Conservation (phyloP, 2,888 invertebrate species). For the Ormyrus labotus region DNA sequence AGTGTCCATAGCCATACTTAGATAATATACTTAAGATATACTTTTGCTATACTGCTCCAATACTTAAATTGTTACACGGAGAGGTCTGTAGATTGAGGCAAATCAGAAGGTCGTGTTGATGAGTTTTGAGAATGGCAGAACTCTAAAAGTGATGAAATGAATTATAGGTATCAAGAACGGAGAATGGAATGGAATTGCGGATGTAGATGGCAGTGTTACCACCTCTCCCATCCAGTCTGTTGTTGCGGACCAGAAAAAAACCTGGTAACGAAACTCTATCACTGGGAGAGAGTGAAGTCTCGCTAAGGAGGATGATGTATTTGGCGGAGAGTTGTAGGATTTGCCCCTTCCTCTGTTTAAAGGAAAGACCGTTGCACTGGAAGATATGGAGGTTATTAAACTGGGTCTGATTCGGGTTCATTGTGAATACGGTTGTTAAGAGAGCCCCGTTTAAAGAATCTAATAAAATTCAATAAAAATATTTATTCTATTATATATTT, state of each 20-base stretch:
- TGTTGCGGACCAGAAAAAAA: constrained; percentile 18
- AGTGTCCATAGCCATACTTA: too few relatives aligned
- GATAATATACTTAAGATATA: too few relatives aligned
- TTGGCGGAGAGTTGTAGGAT: not conserved
- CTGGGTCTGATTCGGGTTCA: too few relatives aligned
- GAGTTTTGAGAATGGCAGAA: constrained; percentile 15
- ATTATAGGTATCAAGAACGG: not conserved
- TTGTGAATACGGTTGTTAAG: too few relatives aligned
- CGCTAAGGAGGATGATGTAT: constrained; percentile 19
- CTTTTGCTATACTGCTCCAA: too few relatives aligned
- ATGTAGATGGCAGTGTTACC: constrained; percentile 24
- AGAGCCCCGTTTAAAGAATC: too few relatives aligned
- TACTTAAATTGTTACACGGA: too few relatives aligned
- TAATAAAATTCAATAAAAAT: too few relatives aligned
- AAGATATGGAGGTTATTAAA: too few relatives aligned
- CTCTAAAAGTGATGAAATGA: constrained; percentile 27
- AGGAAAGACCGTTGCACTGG: too few relatives aligned
- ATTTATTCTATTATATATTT: too few relatives aligned
- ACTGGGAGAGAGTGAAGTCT: not conserved
- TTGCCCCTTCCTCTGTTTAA: not conserved
- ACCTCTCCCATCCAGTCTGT: constrained; percentile 7
- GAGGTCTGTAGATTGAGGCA: not conserved
- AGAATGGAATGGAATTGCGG: constrained; percentile 17
- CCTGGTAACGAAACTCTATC: too few relatives aligned
- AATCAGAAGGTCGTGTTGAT: not conserved